These are phyloP conservation scores for Myocastor coypus DNA, from an alignment of 2,113 vertebrate species.

Conservation along the genomic window DNA sequence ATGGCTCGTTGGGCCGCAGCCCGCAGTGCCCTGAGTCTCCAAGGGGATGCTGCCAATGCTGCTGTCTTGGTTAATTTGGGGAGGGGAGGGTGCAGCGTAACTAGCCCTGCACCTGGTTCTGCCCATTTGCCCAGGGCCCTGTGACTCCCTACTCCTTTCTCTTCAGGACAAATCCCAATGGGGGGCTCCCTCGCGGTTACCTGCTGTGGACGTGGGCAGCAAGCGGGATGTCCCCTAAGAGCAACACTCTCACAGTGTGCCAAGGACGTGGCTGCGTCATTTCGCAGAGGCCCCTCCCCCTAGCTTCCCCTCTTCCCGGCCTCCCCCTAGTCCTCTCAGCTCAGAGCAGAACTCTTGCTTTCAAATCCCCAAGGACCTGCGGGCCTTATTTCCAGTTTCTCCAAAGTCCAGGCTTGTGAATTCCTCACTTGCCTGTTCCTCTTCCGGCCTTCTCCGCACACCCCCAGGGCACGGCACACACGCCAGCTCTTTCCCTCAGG, in stretches of 20 bases:
- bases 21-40: neutral
- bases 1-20: neutral
- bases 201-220: neutral
- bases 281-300: neutral
- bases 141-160: neutral
- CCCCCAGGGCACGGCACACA: neutral
- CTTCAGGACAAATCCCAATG: neutral
- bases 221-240: neutral
- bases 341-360: neutral
- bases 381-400: neutral
- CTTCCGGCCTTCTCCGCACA: neutral
- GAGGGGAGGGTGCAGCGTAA: neutral
- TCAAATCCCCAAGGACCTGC: neutral
- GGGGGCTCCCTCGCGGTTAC: neutral
- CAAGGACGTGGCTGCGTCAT: neutral
- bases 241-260: neutral
- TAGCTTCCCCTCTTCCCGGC: too few species aligned
- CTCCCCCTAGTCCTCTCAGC: neutral
- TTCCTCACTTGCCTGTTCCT: neutral
- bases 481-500: neutral
- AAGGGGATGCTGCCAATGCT: too few species aligned
- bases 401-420: neutral
- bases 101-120: neutral
- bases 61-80: neutral
- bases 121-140: neutral